A percentile compares a stretch with the other conserved stretches of the same genome.
Evolutionary conservation across 1,140 invertebrate species (phyloP).

Genomic region (Heliconius hewitsoni): DNA sequence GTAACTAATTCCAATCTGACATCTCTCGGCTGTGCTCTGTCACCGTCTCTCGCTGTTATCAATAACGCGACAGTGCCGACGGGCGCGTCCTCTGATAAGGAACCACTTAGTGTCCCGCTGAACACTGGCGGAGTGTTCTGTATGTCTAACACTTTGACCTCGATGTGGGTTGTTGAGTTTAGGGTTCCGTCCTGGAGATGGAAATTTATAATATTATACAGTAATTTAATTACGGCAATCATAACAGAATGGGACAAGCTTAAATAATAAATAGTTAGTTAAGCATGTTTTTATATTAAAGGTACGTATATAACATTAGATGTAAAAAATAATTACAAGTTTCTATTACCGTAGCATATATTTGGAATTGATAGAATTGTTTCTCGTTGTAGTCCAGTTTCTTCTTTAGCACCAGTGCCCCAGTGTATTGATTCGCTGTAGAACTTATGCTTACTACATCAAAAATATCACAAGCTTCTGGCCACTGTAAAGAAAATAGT

Average conservation of each 20-base stretch:
- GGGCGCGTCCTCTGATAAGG: slow-evolving; percentile 91
- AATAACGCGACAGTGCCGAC: slow-evolving; percentile 92
- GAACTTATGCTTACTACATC: slow-evolving; percentile 84
- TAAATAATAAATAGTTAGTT: too few relatives aligned
- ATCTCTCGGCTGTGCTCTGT: slow-evolving; percentile 88
- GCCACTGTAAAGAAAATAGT: slow-evolving; percentile 80
- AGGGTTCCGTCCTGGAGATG: slow-evolving; percentile 88
- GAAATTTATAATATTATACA: background rate
- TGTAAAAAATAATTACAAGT: background rate
- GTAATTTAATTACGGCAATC: too few relatives aligned
- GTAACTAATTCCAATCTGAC: slow-evolving; percentile 90
- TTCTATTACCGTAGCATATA: slow-evolving; percentile 85
- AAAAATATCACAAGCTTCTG: slow-evolving; percentile 87
- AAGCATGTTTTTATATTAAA: too few relatives aligned
- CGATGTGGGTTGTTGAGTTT: slow-evolving; percentile 86
- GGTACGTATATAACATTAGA: background rate
- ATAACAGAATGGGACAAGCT: too few relatives aligned
- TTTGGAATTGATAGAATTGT: slow-evolving; percentile 87
- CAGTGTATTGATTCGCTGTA: slow-evolving; percentile 83
- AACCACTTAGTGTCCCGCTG: slow-evolving; percentile 88
- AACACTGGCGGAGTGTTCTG: slow-evolving; percentile 93
- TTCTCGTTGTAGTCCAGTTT: slow-evolving; percentile 87
- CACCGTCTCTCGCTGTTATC: slow-evolving; percentile 90
- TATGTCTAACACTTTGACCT: slow-evolving; percentile 90
- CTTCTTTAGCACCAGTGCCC: slow-evolving; percentile 84